Evolutionary conservation across 2,888 invertebrate genomes (phyloP).

Genomic region (Acronicta leporina): DNA sequence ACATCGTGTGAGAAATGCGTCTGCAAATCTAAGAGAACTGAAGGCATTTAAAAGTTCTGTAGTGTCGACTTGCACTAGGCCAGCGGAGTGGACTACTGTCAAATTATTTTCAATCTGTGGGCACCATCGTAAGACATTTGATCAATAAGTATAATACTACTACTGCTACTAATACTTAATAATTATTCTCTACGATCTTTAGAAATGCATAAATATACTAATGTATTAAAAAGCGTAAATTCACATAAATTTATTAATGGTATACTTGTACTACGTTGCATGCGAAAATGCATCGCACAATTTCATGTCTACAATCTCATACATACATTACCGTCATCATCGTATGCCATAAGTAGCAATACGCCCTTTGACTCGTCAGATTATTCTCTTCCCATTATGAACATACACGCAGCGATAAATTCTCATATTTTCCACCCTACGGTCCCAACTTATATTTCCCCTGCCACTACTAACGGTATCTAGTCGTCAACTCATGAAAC

Average conservation of each 20-base stretch:
- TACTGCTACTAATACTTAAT: too few species aligned
- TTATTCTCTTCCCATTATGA: conserved; percentile 71
- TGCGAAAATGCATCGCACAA: conserved; percentile 1
- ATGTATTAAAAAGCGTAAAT: neutral
- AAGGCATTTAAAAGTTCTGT: too few species aligned
- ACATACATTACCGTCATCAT: conserved; percentile 27
- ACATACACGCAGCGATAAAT: conserved; percentile 67
- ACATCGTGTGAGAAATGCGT: too few species aligned
- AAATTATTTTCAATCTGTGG: too few species aligned
- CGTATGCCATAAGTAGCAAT: conserved; percentile 34
- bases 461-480: conserved; percentile 61
- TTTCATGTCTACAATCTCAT: conserved; percentile 15
- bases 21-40: too few species aligned
- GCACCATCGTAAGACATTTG: too few species aligned
- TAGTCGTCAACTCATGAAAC: conserved; percentile 79
- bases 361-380: conserved; percentile 63
- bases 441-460: conserved; percentile 53
- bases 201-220: neutral
- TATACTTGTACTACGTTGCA: neutral
- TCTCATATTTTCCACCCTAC: conserved; percentile 67
- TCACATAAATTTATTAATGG: neutral
- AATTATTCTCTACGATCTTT: too few species aligned
- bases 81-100: too few species aligned
- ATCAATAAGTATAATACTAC: too few species aligned
- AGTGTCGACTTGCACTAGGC: too few species aligned